phyloP scores from a whole-genome alignment of 2,888 invertebrate genomes.

The Chalcosyrphus nemorum region DNA sequence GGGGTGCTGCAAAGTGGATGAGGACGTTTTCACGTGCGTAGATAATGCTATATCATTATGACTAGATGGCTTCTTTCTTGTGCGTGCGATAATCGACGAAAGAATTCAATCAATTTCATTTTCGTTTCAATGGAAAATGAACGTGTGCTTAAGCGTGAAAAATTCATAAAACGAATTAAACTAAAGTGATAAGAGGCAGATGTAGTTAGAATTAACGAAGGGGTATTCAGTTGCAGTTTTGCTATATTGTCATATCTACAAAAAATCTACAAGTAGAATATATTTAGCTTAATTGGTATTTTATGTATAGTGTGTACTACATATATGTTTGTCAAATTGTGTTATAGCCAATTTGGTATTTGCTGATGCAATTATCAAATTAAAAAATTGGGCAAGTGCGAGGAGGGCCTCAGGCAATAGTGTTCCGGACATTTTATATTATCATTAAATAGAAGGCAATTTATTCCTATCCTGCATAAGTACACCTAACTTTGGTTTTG shows the following conservation, averaged over 20 bases:
- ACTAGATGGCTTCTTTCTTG: slow-evolving; percentile 7
- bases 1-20: neutral
- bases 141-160: neutral
- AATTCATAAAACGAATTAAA: neutral
- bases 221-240: neutral
- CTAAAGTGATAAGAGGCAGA: neutral
- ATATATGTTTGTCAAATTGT: too few relatives aligned
- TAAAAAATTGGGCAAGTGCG: too few relatives aligned
- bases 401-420: too few relatives aligned
- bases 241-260: neutral
- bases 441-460: too few relatives aligned
- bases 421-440: too few relatives aligned
- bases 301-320: too few relatives aligned
- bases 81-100: slow-evolving; percentile 13
- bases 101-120: slow-evolving; percentile 25
- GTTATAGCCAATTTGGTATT: too few relatives aligned
- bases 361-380: too few relatives aligned
- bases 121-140: slow-evolving; percentile 4
- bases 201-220: neutral
- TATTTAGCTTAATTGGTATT: too few relatives aligned
- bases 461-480: too few relatives aligned
- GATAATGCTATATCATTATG: neutral
- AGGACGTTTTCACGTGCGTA: neutral
- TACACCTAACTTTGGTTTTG: too few relatives aligned
- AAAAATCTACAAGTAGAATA: neutral